These are phyloP conservation scores for Dicentrarchus labrax DNA, from an alignment of 2,113 vertebrate species.

Conservation along the genomic window DNA sequence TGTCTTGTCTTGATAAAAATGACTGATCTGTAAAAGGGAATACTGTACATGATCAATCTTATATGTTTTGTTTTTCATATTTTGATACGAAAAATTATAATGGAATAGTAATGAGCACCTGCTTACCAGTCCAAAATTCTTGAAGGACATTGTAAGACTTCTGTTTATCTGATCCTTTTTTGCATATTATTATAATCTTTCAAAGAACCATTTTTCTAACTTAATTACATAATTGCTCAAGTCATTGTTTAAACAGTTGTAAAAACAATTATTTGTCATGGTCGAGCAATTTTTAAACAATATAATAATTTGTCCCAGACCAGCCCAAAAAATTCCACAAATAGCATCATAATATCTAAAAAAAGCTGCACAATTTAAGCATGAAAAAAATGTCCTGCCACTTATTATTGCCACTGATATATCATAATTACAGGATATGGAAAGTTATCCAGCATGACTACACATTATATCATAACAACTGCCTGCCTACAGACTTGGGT, in stretches of 20 bases:
- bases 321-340: neutral
- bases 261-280: no score
- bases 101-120: neutral
- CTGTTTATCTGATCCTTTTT: neutral
- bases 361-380: neutral
- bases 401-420: neutral
- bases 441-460: neutral
- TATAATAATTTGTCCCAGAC: neutral
- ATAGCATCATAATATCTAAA: neutral
- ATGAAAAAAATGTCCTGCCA: neutral
- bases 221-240: neutral
- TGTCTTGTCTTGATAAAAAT: constrained; percentile 16
- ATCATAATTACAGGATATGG: no score
- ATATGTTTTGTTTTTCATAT: neutral
- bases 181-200: neutral
- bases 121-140: neutral
- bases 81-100: constrained; percentile 11
- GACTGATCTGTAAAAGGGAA: constrained; percentile 10
- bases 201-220: neutral
- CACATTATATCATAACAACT: neutral
- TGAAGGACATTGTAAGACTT: neutral
- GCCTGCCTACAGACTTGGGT: neutral
- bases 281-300: neutral
- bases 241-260: neutral
- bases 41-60: neutral